phyloP scores from a whole-genome alignment of 2,888 invertebrate genomes.

The Oxycera nigricornis region DNA sequence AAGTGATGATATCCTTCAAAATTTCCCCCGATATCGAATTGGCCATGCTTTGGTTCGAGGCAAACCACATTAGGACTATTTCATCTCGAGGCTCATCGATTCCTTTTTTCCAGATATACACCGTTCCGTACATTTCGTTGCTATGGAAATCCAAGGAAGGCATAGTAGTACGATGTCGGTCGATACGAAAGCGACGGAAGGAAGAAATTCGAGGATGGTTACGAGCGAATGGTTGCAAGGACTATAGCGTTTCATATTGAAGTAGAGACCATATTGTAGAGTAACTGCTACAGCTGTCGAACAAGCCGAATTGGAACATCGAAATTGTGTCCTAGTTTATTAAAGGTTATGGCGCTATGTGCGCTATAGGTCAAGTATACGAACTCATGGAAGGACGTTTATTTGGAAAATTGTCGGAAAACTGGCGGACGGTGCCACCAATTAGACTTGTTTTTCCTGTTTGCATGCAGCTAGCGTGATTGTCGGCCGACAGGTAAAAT shows the following conservation, averaged over 20 bases:
- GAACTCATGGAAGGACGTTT: neutral
- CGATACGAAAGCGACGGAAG: neutral
- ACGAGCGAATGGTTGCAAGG: neutral
- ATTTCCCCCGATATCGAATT: neutral
- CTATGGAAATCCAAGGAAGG: conserved; percentile 20
- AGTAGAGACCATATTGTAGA: neutral
- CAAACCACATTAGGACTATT: neutral
- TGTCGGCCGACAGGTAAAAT: neutral
- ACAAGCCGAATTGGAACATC: conserved; percentile 14
- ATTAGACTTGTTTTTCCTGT: neutral
- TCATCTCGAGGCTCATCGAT: neutral
- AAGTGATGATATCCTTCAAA: conserved; percentile 4
- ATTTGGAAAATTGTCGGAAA: neutral
- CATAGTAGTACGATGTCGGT: neutral
- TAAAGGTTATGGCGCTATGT: conserved; percentile 8
- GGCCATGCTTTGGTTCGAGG: neutral
- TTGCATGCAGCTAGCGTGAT: neutral
- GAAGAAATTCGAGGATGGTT: neutral
- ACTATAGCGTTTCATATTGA: neutral
- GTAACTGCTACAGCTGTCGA: conserved; percentile 8
- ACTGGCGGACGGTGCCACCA: neutral
- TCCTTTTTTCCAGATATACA: neutral
- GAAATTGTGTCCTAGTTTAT: conserved; percentile 30
- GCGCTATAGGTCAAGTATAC: conserved; percentile 30
- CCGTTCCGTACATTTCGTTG: conserved; percentile 19